Evolutionary conservation across 2,797 vertebrate species (phyloP).

Genomic region (Diplodus puntazzo): DNA sequence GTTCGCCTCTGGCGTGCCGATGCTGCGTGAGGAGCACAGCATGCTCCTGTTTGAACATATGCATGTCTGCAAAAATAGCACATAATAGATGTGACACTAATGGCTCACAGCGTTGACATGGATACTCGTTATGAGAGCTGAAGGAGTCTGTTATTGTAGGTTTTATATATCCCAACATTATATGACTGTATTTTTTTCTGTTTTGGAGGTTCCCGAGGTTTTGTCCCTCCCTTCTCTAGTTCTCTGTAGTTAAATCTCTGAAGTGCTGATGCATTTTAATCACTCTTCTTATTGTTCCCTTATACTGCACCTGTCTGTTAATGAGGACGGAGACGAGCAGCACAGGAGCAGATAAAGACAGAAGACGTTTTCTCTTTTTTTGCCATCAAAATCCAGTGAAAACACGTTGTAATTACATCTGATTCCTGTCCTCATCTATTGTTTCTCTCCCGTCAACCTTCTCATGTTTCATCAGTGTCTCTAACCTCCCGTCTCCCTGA

Average conservation of each 20-base stretch:
- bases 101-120: background rate
- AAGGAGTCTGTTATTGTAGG: background rate
- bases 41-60: background rate
- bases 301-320: background rate
- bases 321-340: background rate
- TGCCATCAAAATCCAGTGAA: background rate
- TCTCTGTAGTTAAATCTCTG: conserved; percentile 3
- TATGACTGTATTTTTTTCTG: too few relatives aligned
- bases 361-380: background rate
- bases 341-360: conserved; percentile 2
- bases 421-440: background rate
- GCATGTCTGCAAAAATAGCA: background rate
- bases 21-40: background rate
- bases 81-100: background rate
- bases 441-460: background rate
- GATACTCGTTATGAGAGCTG: background rate
- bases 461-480: background rate
- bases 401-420: background rate
- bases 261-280: background rate
- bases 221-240: background rate
- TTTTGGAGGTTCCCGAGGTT: background rate
- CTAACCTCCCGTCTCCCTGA: background rate
- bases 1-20: background rate
- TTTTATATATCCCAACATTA: background rate
- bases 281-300: background rate